phyloP scores from a whole-genome alignment of 1,140 invertebrate species.

The Eubasilissa regina region DNA sequence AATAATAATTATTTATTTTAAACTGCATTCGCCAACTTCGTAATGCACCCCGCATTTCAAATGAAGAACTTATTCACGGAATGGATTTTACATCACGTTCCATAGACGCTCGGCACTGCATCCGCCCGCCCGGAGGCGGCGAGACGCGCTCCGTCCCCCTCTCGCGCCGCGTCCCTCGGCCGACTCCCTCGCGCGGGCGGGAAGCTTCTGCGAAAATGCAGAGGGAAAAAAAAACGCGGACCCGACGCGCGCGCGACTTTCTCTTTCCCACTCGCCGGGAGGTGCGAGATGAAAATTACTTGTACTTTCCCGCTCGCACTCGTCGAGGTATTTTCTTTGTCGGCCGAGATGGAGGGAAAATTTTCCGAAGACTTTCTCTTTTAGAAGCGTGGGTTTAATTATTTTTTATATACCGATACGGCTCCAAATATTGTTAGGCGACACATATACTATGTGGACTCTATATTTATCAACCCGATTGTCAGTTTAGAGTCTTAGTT shows the following conservation, averaged over 20 bases:
- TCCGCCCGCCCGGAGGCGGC: neutral
- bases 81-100: neutral
- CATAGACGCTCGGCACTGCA: neutral
- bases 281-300: neutral
- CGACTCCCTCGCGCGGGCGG: neutral
- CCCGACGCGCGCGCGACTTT: neutral
- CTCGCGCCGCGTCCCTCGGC: too few species aligned
- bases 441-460: too few species aligned
- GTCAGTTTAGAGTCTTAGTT: too few species aligned
- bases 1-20: too few species aligned
- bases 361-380: too few species aligned
- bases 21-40: too few species aligned
- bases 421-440: too few species aligned
- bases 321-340: conserved; percentile 4
- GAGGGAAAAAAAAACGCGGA: conserved; percentile 10
- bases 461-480: too few species aligned
- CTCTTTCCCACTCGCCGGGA: neutral
- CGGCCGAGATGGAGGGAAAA: too few species aligned
- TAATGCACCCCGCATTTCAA: neutral
- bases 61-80: neutral
- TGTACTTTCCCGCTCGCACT: conserved; percentile 15
- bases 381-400: too few species aligned
- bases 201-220: neutral
- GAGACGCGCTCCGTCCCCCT: too few species aligned
- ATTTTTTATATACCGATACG: too few species aligned